These are phyloP conservation scores for Eulemur rufifrons DNA, from an alignment of 2,113 vertebrate species.

Conservation along the genomic window DNA sequence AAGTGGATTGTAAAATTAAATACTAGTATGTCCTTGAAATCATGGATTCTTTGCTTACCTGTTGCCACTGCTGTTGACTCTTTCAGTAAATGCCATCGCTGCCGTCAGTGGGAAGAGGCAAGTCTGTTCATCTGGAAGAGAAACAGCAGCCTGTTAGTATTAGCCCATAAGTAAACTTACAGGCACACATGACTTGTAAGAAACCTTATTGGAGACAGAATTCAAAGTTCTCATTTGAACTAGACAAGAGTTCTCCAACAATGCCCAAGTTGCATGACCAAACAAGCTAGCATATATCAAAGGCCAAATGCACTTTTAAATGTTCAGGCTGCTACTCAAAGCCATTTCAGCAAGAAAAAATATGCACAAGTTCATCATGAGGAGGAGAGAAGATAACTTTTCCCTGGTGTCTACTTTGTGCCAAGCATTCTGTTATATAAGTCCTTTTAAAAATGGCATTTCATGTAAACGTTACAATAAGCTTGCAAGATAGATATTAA, in stretches of 20 bases:
- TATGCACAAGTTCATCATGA: neutral
- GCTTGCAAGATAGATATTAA: neutral
- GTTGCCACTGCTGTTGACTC: neutral
- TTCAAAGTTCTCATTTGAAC: neutral
- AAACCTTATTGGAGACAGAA: neutral
- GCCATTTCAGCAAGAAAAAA: neutral
- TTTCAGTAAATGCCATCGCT: slow-evolving; percentile 67
- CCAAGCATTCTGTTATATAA: neutral
- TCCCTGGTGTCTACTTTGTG: neutral
- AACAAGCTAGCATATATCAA: neutral
- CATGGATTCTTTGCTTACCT: slow-evolving; percentile 53
- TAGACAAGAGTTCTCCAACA: neutral
- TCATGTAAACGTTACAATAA: neutral
- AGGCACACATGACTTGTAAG: neutral
- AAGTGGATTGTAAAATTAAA: neutral
- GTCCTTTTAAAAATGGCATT: slow-evolving; percentile 18
- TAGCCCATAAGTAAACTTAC: accelerated
- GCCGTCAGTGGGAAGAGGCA: neutral
- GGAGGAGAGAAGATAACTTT: neutral
- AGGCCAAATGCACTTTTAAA: slow-evolving; percentile 7
- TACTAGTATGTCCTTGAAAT: neutral
- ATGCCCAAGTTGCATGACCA: neutral
- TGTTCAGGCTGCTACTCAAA: slow-evolving; percentile 39
- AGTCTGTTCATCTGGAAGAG: slow-evolving; percentile 78
- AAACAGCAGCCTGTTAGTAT: slow-evolving; percentile 15